Conservation (phyloP, 2,797 vertebrate species). For the Pipistrellus pygmaeus region DNA sequence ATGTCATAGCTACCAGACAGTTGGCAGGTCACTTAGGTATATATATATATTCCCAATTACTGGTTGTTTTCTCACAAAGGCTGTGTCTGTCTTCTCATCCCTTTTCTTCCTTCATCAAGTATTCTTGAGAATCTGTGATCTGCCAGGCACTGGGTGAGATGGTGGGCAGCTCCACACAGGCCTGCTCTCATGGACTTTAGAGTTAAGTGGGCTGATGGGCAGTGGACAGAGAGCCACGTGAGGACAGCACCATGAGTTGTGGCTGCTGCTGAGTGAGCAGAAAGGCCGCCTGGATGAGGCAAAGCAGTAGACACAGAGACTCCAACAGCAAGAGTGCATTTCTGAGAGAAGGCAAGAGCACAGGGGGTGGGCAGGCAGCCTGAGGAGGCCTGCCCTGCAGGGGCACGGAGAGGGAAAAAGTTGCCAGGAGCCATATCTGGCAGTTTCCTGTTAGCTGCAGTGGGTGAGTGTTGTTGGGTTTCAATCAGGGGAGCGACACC, state of each 20-base stretch:
- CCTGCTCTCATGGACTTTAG: neutral
- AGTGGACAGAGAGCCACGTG: no score
- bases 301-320: neutral
- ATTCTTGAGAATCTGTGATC: neutral
- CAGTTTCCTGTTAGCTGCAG: no score
- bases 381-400: no score
- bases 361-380: no score
- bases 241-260: neutral
- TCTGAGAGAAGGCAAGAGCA: no score
- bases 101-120: neutral
- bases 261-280: rapidly evolving
- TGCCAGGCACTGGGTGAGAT: neutral
- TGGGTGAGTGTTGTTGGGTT: no score
- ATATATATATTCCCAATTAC: neutral
- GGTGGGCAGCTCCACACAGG: rapidly evolving
- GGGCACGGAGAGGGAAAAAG: no score
- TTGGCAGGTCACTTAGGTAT: no score
- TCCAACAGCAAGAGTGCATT: neutral
- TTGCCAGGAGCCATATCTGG: no score
- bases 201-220: neutral
- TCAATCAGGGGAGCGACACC: no score
- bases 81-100: neutral
- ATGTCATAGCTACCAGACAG: no score
- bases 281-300: neutral
- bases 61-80: neutral